Conservation (phyloP, 2,113 vertebrate genomes). For the Oreochromis tanganicae region DNA sequence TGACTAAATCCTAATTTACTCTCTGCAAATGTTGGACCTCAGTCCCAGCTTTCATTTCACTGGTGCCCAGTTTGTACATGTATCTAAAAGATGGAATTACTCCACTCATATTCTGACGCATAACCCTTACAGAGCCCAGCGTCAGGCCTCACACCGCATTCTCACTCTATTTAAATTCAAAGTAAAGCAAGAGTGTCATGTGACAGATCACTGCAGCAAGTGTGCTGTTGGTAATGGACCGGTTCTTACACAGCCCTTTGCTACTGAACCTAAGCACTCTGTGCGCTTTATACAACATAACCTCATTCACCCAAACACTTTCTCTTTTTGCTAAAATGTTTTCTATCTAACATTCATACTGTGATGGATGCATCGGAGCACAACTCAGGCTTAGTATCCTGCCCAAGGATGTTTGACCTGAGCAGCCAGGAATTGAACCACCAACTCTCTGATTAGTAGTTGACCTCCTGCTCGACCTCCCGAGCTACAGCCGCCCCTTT, state of each 20-base stretch:
- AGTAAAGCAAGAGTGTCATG: too few relatives aligned
- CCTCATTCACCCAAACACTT: background rate
- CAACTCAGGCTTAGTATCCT: background rate
- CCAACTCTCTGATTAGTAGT: background rate
- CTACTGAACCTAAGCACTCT: background rate
- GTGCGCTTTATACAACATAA: background rate
- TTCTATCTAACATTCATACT: background rate
- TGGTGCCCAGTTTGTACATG: background rate
- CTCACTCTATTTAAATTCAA: background rate
- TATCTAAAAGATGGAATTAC: background rate
- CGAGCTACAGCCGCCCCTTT: background rate
- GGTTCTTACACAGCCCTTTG: background rate
- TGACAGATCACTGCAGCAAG: background rate
- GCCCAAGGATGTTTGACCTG: background rate
- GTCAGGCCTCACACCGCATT: background rate
- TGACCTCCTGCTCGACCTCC: background rate
- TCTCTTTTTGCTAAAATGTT: background rate
- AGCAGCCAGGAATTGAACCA: background rate
- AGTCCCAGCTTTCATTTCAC: background rate
- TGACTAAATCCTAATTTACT: background rate
- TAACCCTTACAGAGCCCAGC: rapidly evolving
- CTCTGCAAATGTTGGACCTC: background rate
- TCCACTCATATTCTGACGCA: background rate
- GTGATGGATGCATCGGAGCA: background rate
- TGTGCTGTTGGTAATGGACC: background rate